Evolutionary conservation across 2,888 invertebrate species (phyloP).

Genomic region (Hyles lineata): DNA sequence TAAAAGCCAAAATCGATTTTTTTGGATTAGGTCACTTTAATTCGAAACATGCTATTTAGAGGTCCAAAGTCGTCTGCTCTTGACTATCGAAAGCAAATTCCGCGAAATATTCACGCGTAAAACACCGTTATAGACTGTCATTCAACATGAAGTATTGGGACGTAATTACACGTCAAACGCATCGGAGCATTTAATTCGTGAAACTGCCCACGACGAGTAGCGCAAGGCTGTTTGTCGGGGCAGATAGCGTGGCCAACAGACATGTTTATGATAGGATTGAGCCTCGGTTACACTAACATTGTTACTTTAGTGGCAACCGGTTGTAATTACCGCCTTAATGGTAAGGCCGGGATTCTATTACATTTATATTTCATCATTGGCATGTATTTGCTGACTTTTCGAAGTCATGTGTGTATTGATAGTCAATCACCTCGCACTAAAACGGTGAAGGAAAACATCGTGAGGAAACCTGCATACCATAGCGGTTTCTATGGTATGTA

Average conservation of each 20-base stretch:
- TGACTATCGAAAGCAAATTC: too few relatives aligned
- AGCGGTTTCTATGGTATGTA: too few relatives aligned
- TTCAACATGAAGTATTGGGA: not conserved
- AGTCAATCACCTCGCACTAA: too few relatives aligned
- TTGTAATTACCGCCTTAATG: slow-evolving; percentile 1
- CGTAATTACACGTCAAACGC: not conserved
- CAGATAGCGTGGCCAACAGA: not conserved
- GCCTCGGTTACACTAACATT: not conserved
- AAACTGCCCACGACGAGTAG: not conserved
- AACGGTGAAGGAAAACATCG: too few relatives aligned
- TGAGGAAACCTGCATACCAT: too few relatives aligned
- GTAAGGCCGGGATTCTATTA: not conserved
- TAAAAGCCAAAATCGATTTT: too few relatives aligned
- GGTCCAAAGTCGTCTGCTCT: too few relatives aligned
- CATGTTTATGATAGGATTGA: not conserved
- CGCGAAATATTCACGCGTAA: too few relatives aligned
- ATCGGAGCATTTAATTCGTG: not conserved
- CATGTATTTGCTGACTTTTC: too few relatives aligned
- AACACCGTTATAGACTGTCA: not conserved
- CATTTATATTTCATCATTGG: not conserved
- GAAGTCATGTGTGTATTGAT: too few relatives aligned
- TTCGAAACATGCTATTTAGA: too few relatives aligned
- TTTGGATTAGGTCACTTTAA: too few relatives aligned
- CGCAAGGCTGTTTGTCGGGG: not conserved
- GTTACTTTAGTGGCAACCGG: not conserved